These are phyloP conservation scores for Cavia porcellus DNA, from an alignment of 2,113 vertebrate genomes.

Conservation along the genomic window DNA sequence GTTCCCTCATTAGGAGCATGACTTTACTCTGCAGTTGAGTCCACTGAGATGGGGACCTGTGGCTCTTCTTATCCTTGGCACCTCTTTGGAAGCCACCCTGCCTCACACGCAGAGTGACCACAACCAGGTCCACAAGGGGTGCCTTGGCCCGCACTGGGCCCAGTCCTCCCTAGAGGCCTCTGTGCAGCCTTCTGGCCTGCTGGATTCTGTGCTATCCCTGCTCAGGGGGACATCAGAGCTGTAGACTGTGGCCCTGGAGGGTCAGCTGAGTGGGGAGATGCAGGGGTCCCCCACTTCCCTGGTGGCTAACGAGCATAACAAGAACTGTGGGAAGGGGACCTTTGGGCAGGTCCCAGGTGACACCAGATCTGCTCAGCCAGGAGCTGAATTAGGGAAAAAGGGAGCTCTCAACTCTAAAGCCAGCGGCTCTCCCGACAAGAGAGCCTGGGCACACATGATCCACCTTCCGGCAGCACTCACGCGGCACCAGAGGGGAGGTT, in stretches of 20 bases:
- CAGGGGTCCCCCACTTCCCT: rapidly evolving
- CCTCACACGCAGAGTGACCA: background rate
- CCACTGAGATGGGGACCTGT: rapidly evolving
- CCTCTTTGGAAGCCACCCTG: background rate
- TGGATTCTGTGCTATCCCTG: background rate
- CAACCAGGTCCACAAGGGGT: background rate
- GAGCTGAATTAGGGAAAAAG: background rate
- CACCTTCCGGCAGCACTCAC: background rate
- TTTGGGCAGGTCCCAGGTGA: background rate
- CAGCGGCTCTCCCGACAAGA: background rate
- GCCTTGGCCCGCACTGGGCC: rapidly evolving
- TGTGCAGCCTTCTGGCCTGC: rapidly evolving
- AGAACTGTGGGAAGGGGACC: background rate
- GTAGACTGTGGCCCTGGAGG: rapidly evolving
- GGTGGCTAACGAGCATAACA: rapidly evolving
- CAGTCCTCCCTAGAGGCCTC: background rate
- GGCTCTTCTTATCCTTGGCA: background rate
- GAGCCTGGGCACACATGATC: rapidly evolving
- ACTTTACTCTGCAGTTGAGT: background rate
- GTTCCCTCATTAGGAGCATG: rapidly evolving
- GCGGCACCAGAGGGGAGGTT: rapidly evolving
- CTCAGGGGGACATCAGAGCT: background rate
- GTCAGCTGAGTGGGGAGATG: background rate
- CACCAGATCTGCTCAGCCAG: too few species aligned
- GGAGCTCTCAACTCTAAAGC: background rate